These are phyloP conservation scores for Hiodon tergisus DNA, from an alignment of 2,113 vertebrate genomes.

Conservation along the genomic window DNA sequence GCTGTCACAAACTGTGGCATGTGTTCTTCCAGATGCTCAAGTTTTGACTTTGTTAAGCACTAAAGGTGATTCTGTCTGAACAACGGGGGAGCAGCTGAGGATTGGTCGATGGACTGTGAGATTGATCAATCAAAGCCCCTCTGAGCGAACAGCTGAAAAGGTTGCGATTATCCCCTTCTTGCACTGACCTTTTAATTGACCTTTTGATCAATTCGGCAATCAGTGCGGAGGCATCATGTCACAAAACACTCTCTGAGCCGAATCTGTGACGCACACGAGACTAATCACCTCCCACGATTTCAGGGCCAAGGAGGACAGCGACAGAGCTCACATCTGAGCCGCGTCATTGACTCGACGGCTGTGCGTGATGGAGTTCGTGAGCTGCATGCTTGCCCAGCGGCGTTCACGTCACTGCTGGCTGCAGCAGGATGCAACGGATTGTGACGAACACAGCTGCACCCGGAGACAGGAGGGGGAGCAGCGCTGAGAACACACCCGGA, in stretches of 20 bases:
- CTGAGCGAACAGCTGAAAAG: no score
- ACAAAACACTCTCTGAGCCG: no score
- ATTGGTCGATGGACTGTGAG: conserved; percentile 38
- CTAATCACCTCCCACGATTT: background rate
- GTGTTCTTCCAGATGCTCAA: background rate
- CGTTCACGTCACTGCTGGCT: conserved; percentile 35
- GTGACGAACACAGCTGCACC: conserved; percentile 57
- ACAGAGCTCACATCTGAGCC: conserved; percentile 17
- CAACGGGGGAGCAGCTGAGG: conserved; percentile 36
- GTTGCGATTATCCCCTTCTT: background rate
- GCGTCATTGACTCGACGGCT: conserved; percentile 50
- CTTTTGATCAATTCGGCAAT: background rate
- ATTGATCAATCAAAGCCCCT: conserved; percentile 3
- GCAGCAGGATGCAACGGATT: conserved; percentile 43
- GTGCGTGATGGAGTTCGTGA: conserved; percentile 46
- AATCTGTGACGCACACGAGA: no score
- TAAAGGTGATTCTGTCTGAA: conserved; percentile 25
- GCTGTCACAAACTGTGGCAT: no score
- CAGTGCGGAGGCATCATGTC: background rate
- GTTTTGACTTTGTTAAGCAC: background rate
- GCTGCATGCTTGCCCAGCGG: conserved; percentile 48
- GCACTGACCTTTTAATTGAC: conserved; percentile 3
- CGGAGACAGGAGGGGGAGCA: conserved; percentile 34
- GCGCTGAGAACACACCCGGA: background rate
- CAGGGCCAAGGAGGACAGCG: background rate